Evolutionary conservation across 2,888 invertebrate species (phyloP).

Genomic region (Ypsolopha sequella): DNA sequence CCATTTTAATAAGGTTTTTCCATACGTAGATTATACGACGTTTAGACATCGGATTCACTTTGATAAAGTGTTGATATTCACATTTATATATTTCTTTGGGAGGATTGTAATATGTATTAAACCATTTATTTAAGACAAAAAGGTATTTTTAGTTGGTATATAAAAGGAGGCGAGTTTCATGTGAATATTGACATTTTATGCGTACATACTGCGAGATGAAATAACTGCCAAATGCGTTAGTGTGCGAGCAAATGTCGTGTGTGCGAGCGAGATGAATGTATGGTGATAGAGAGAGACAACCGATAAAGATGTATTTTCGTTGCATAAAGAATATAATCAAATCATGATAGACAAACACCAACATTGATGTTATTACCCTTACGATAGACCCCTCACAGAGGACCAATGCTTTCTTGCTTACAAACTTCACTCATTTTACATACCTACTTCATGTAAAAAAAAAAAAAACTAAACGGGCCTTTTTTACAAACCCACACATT

Average conservation of each 20-base stretch:
- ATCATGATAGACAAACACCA: constrained; percentile 59
- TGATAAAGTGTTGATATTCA: constrained; percentile 45
- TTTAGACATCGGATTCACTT: constrained; percentile 49
- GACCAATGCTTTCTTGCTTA: constrained; percentile 39
- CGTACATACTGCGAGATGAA: constrained; percentile 29
- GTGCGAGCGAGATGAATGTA: constrained; percentile 16
- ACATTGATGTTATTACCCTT: constrained; percentile 48
- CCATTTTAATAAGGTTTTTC: constrained; percentile 66
- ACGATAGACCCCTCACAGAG: constrained; percentile 36
- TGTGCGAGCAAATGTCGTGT: constrained; percentile 13
- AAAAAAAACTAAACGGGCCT: background rate
- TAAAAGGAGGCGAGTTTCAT: constrained; percentile 28
- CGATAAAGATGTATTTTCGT: constrained; percentile 32
- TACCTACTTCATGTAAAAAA: background rate
- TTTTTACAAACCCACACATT: constrained; percentile 28
- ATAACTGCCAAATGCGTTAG: constrained; percentile 63
- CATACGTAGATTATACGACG: constrained; percentile 54
- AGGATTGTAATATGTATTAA: background rate
- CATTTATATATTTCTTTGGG: constrained; percentile 18
- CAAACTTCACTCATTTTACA: constrained; percentile 21
- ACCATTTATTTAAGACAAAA: background rate
- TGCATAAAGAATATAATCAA: constrained; percentile 55
- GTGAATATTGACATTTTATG: constrained; percentile 47
- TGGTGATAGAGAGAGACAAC: constrained; percentile 10
- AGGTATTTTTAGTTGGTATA: constrained; percentile 12